These are phyloP conservation scores for Eremobia ochroleuca DNA, from an alignment of 2,888 invertebrate genomes.

Conservation along the genomic window DNA sequence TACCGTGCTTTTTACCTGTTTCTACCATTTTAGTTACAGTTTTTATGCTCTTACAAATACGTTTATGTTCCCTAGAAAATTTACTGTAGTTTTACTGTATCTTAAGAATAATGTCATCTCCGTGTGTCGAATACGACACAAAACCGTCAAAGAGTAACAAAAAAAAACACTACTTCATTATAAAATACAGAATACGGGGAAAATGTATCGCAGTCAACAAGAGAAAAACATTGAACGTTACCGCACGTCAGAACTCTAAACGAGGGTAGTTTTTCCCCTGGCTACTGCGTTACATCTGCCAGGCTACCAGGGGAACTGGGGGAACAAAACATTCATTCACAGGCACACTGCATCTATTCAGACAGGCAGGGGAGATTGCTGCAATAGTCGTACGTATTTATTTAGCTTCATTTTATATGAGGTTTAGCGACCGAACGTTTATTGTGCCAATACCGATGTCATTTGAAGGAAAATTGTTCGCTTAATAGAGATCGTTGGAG, in stretches of 20 bases:
- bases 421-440: constrained; percentile 40
- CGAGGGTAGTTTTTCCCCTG: constrained; percentile 16
- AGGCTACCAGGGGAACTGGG: constrained; percentile 30
- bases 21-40: constrained; percentile 21
- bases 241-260: constrained; percentile 16
- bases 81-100: background rate
- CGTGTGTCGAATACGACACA: background rate
- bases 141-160: background rate
- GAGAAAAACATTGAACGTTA: constrained; percentile 24
- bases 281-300: constrained; percentile 13
- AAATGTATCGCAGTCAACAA: constrained; percentile 21
- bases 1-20: constrained; percentile 33
- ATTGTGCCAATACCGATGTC: constrained; percentile 61
- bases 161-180: background rate
- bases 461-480: constrained; percentile 53
- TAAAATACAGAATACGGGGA: background rate
- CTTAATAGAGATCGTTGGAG: constrained; percentile 53
- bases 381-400: constrained; percentile 47
- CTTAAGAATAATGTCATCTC: constrained; percentile 1
- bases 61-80: constrained; percentile 3
- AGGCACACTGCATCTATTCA: constrained; percentile 16
- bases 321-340: constrained; percentile 47
- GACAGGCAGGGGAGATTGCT: constrained; percentile 25
- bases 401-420: constrained; percentile 34
- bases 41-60: constrained; percentile 36